Base-by-base conservation (phyloP, 2,888 invertebrate species). In the Drosophila greeni region DNA sequence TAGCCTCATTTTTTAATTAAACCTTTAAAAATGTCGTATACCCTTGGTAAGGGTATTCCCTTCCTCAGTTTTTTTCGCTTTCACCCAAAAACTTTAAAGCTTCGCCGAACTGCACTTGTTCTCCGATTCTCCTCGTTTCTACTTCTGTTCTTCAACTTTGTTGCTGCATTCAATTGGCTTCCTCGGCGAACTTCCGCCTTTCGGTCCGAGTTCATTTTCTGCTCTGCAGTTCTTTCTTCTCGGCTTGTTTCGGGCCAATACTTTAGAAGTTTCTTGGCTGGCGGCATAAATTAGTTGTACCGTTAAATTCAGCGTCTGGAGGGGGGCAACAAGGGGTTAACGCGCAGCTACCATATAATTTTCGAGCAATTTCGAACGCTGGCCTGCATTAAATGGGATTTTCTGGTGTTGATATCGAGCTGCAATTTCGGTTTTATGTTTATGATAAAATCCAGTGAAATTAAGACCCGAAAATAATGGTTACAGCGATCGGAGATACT, bases 91-190 rank as follows among this genome's bases (percentile, higher is more conserved):
- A 43, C 33, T 59, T 66, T 51, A 51, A 62, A 66, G 52, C 51
- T 52, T 53, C 66, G 52, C 39, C 53, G 51, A 56, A 61, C 43
- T 43, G 72, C 68, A 70, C 72, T 65, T 75, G 64, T 68, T 55
- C 51, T 43, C 37, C 49, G 34, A 14, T 16, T 56, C n/a, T n/a
- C n/a, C n/a, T n/a, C n/a, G n/a, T n/a, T n/a, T n/a, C n/a, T n/a
- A n/a, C n/a, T n/a, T 51, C 53, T 45, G 39, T 60, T 48, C 39
- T 57, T 40, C 58, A 66, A 47, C 60, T 65, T 57, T 56, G 39
- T 45, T 70, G 66, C 48, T 70, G 81, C 85, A 83, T 73, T 83
- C 75, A 83, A 84, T 81, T 81, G 80, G 85, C 85, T 81, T 81
- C 85, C 68, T 66, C 61, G 53, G 56, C 72, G 70, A 76, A 84